Evolutionary conservation across 2,888 invertebrate genomes (phyloP).

Genomic region (Belgica antarctica): DNA sequence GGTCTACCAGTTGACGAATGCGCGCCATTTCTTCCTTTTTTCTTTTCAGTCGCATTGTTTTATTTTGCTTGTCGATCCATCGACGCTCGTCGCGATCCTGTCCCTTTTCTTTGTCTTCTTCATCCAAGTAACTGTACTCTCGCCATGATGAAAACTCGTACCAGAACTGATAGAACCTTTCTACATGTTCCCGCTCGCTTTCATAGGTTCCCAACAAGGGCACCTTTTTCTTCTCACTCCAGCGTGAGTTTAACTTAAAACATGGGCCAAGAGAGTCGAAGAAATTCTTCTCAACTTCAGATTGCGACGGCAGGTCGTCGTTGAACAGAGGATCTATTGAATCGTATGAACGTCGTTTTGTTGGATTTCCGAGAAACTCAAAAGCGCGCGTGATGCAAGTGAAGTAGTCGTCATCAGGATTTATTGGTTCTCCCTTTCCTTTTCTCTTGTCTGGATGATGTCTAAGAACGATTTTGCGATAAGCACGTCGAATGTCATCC

Average conservation of each 20-base stretch:
- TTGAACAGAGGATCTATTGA: constrained; percentile 95
- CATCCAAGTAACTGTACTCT: constrained; percentile 97
- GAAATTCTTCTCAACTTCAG: constrained; percentile 77
- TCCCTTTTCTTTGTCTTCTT: constrained; percentile 97
- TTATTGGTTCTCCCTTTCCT: constrained; percentile 75
- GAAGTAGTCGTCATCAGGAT: constrained; percentile 93
- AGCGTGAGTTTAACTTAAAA: constrained; percentile 78
- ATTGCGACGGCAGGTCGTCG: constrained; percentile 75
- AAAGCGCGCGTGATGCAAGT: constrained; percentile 98
- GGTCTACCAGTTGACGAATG: constrained; percentile 85
- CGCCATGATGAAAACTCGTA: constrained; percentile 98
- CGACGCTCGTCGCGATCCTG: constrained; percentile 93
- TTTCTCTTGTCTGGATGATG: constrained; percentile 99
- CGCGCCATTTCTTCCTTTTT: constrained; percentile 97
- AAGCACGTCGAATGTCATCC: constrained; percentile 91
- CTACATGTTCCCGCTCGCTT: constrained; percentile 79
- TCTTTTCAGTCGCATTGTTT: constrained; percentile 82
- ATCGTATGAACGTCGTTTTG: constrained; percentile 87
- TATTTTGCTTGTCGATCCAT: constrained; percentile 99
- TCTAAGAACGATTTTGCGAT: constrained; percentile 82
- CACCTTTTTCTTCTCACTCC: constrained; percentile 86
- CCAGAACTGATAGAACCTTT: constrained; percentile 96
- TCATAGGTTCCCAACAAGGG: constrained; percentile 76
- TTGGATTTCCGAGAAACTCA: constrained; percentile 78
- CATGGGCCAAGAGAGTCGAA: constrained; percentile 66